Evolutionary conservation across 92 coral and sea anemone species (phyloP).

Genomic region (Palythoa grandis): DNA sequence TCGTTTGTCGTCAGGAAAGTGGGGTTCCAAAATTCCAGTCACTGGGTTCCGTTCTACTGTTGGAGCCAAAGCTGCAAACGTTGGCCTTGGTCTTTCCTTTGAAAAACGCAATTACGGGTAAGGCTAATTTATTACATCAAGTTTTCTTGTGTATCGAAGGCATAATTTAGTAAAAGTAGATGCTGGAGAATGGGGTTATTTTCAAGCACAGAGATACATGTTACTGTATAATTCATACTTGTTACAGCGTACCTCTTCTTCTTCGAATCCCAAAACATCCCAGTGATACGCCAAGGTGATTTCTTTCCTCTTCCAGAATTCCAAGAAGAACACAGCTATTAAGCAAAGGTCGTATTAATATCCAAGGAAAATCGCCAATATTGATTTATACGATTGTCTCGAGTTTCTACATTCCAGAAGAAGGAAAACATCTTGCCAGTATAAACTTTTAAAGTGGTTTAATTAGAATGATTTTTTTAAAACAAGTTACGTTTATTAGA

Average conservation of each 20-base stretch:
- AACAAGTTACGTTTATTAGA: no score
- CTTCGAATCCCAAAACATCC: constrained; percentile 98
- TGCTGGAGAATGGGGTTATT: not conserved
- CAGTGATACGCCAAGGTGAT: constrained; percentile 96
- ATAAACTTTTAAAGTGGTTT: no score
- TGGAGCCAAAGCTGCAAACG: constrained; percentile 99
- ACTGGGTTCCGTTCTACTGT: constrained; percentile 99
- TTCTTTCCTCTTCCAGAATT: constrained; percentile 95
- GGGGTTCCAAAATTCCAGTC: constrained; percentile 99
- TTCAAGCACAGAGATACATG: not conserved
- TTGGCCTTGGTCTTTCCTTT: constrained; percentile 97
- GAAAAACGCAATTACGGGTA: not conserved
- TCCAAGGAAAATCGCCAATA: not conserved
- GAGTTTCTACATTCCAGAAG: no score
- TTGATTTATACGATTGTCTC: not conserved
- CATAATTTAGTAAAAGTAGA: no score
- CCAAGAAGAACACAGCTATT: constrained; percentile 92
- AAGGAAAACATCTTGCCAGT: no score
- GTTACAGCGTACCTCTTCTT: constrained; percentile 75
- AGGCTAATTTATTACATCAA: not conserved
- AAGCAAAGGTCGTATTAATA: not conserved
- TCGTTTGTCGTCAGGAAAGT: constrained; percentile 97
- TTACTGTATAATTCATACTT: not conserved
- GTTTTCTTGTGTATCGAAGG: no score
- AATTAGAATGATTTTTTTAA: no score